Conservation (phyloP, 2,797 vertebrate genomes). For the Mareca strepera region DNA sequence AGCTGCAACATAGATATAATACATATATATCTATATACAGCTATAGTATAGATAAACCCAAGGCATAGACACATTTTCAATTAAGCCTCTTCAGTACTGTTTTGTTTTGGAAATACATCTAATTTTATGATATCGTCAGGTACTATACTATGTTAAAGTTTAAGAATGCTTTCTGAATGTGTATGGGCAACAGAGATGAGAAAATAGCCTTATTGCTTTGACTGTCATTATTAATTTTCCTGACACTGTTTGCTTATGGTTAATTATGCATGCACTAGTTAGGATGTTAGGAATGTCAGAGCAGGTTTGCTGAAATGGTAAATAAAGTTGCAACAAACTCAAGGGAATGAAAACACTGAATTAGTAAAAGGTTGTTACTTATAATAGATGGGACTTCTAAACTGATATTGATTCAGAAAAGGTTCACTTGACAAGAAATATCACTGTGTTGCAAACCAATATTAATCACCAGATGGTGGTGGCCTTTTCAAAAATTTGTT, state of each 20-base stretch:
- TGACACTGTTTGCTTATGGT: conserved; percentile 7
- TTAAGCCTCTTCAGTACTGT: not conserved
- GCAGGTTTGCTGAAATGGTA: conserved; percentile 12
- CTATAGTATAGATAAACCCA: not conserved
- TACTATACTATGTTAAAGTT: not conserved
- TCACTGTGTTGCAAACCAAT: not conserved
- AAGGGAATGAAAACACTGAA: conserved; percentile 22
- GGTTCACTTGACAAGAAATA: conserved; percentile 27
- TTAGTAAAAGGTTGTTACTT: conserved; percentile 40
- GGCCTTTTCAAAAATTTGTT: conserved; percentile 29
- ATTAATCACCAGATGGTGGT: conserved; percentile 2
- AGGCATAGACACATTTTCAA: not conserved
- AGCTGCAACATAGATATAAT: not conserved
- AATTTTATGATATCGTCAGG: not conserved
- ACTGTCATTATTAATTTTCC: conserved; percentile 45
- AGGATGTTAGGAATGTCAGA: conserved; percentile 11
- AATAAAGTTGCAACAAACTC: conserved; percentile 43
- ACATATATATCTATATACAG: not conserved
- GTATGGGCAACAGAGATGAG: not conserved
- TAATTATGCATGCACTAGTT: conserved; percentile 32
- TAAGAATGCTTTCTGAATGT: not conserved
- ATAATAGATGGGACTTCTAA: conserved; percentile 37
- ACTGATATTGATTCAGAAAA: conserved; percentile 42
- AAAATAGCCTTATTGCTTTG: not conserved
- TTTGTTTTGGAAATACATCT: not conserved